Conservation (phyloP, 2,888 invertebrate genomes). For the Diarsia brunnea region DNA sequence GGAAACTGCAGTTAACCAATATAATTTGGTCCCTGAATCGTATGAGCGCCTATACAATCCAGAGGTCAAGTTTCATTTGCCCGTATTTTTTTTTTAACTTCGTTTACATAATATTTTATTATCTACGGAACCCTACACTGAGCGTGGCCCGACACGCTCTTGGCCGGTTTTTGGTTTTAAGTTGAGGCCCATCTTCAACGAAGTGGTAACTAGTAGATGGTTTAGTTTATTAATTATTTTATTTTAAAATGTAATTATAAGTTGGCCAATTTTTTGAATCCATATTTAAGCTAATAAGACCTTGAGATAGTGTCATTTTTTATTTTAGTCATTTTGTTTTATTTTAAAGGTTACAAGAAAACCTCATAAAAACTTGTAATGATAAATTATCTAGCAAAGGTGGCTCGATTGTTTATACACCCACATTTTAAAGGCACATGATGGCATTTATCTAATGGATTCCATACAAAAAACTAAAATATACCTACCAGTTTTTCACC, state of each 20-base stretch:
- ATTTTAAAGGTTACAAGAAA: slow-evolving; percentile 33
- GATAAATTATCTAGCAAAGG: slow-evolving; percentile 21
- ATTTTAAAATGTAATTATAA: too few relatives aligned
- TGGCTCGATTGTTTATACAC: slow-evolving; percentile 6
- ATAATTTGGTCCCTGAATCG: too few relatives aligned
- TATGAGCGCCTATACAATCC: too few relatives aligned
- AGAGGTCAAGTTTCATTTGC: too few relatives aligned
- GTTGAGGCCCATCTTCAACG: not conserved
- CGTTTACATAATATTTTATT: too few relatives aligned
- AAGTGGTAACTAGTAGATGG: not conserved
- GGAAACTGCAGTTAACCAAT: too few relatives aligned
- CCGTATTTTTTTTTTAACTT: too few relatives aligned
- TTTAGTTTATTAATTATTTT: too few relatives aligned
- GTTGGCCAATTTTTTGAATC: not conserved
- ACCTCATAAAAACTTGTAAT: slow-evolving; percentile 25
- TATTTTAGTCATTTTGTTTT: not conserved
- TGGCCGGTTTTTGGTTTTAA: not conserved
- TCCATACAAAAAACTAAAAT: slow-evolving; percentile 30
- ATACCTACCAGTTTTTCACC: slow-evolving; percentile 19
- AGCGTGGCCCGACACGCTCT: too few relatives aligned
- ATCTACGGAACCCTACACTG: too few relatives aligned
- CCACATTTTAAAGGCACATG: slow-evolving; percentile 10
- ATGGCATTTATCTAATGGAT: slow-evolving; percentile 40
- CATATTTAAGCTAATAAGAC: not conserved
- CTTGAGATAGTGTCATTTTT: slow-evolving; percentile 14